Conservation (phyloP, 1,140 invertebrate species). For the Drosophila guanche region DNA sequence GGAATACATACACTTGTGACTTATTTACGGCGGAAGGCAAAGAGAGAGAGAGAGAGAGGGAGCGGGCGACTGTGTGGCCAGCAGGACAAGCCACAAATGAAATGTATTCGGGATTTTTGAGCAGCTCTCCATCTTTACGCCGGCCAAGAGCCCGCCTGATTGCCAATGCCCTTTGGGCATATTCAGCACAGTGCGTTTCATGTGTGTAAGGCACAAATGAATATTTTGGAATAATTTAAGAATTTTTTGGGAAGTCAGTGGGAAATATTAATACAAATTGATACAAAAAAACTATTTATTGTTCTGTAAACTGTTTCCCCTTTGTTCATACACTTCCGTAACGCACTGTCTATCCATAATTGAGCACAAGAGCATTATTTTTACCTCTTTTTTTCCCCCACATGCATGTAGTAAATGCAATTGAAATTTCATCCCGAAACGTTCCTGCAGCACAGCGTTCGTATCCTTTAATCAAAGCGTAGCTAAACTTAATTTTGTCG, state of each 20-base stretch:
- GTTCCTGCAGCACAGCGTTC: background rate
- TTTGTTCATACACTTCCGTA: no score
- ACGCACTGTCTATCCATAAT: slow-evolving; percentile 5
- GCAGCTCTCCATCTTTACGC: slow-evolving; percentile 26
- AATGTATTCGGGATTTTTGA: slow-evolving; percentile 53
- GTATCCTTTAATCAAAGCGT: slow-evolving; percentile 20
- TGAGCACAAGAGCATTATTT: slow-evolving; percentile 11
- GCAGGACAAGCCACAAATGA: slow-evolving; percentile 70
- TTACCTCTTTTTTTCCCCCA: background rate
- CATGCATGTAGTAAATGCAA: slow-evolving; percentile 29
- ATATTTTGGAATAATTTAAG: background rate
- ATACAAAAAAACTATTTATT: no score
- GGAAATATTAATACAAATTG: no score
- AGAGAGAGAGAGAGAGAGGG: slow-evolving; percentile 11
- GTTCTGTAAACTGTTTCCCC: no score
- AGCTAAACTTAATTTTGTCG: slow-evolving; percentile 34
- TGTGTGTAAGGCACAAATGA: background rate
- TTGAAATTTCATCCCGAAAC: slow-evolving; percentile 11
- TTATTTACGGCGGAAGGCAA: slow-evolving; percentile 48
- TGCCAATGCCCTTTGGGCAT: slow-evolving; percentile 23
- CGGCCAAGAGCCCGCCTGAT: slow-evolving; percentile 18
- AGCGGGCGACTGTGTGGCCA: slow-evolving; percentile 45
- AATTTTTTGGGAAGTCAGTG: background rate
- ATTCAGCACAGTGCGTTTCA: slow-evolving; percentile 4
- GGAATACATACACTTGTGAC: slow-evolving; percentile 37